Percentiles rank a stretch among this genome's conserved stretches.
Conservation (phyloP, 2,113 vertebrate species). For the Phycodurus eques region DNA sequence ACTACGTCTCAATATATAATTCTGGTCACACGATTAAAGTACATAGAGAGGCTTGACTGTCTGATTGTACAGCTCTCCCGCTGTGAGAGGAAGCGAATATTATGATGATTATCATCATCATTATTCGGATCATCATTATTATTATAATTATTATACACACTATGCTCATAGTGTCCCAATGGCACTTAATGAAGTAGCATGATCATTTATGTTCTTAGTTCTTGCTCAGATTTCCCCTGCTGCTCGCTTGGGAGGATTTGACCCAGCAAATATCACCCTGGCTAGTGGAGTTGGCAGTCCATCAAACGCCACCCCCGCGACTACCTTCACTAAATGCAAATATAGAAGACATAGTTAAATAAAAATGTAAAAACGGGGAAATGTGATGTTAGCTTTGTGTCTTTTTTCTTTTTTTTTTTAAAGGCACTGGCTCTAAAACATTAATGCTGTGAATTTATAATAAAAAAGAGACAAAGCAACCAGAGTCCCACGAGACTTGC, state of each 20-base stretch:
- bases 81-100: not conserved
- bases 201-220: slow-evolving; percentile 8
- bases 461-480: not conserved
- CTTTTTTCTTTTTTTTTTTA: not conserved
- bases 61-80: not conserved
- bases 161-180: slow-evolving; percentile 5
- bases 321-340: not conserved
- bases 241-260: slow-evolving; percentile 2
- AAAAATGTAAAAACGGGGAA: not conserved
- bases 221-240: slow-evolving; percentile 5
- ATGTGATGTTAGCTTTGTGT: not conserved
- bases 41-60: not conserved
- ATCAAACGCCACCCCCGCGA: not conserved
- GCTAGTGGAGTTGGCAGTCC: not conserved
- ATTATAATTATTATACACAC: not conserved
- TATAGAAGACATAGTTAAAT: not conserved
- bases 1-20: not conserved
- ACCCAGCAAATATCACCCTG: slow-evolving; percentile 6
- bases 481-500: not conserved
- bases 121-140: slow-evolving; percentile 8
- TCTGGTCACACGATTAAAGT: not conserved
- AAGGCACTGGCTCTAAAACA: not conserved
- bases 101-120: slow-evolving; percentile 9
- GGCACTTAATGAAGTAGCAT: slow-evolving; percentile 23
- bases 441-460: slow-evolving; percentile 5